phyloP scores from a whole-genome alignment of 2,113 vertebrate genomes.

The Elaphurus davidianus region DNA sequence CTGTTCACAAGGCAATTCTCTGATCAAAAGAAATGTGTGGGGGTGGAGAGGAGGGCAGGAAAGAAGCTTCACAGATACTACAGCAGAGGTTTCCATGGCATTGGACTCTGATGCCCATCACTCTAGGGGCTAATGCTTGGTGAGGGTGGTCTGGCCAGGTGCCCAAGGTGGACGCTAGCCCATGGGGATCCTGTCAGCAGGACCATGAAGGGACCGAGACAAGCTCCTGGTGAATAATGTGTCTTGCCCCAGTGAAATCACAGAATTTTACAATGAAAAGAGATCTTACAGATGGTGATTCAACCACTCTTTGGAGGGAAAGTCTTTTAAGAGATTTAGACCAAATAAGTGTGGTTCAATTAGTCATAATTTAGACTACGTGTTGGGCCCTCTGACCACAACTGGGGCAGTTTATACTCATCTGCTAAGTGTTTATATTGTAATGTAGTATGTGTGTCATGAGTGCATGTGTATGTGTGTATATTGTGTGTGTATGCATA shows the following conservation, averaged over 20 bases:
- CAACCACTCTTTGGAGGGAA: background rate
- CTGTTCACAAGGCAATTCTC: background rate
- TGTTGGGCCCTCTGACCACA: background rate
- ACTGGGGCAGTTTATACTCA: background rate
- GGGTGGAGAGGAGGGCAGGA: accelerated
- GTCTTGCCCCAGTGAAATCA: background rate
- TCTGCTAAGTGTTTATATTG: background rate
- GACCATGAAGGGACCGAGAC: background rate
- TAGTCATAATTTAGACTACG: background rate
- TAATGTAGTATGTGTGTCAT: background rate
- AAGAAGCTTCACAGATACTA: background rate
- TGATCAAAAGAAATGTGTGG: background rate
- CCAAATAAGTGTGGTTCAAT: background rate
- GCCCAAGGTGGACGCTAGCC: too few species aligned
- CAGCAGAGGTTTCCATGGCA: background rate
- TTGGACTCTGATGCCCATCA: accelerated
- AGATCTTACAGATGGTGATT: background rate
- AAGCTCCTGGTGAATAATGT: background rate
- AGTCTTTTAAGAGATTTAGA: background rate
- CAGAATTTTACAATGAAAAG: background rate
- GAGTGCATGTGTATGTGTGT: background rate
- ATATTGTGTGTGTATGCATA: background rate
- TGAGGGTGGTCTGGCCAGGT: background rate
- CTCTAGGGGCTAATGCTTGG: background rate
- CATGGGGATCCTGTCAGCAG: accelerated